A percentile compares a stretch with the other conserved stretches of the same genome.
Evolutionary conservation across 2,797 vertebrate genomes (phyloP).

Genomic region (Lates japonicus): DNA sequence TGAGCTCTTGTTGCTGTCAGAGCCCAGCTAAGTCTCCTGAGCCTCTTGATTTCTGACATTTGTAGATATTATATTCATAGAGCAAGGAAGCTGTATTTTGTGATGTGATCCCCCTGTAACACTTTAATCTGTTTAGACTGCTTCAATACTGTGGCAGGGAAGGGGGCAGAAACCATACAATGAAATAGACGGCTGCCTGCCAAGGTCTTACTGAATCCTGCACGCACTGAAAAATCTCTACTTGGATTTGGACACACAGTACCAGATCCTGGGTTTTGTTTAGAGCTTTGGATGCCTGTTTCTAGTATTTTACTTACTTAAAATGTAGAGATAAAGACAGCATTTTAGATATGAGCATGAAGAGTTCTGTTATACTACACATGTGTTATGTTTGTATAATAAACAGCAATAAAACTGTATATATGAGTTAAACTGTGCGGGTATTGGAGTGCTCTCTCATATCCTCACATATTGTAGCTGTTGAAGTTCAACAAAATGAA

Average conservation of each 20-base stretch:
- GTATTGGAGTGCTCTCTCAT: slow-evolving; percentile 2
- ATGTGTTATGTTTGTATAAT: slow-evolving; percentile 29
- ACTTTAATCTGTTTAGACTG: slow-evolving; percentile 89
- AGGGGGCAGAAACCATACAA: slow-evolving; percentile 75
- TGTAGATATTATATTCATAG: slow-evolving; percentile 86
- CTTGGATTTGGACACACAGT: slow-evolving; percentile 49
- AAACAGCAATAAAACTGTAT: slow-evolving; percentile 16
- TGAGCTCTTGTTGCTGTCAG: slow-evolving; percentile 87
- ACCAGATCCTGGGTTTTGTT: slow-evolving; percentile 43
- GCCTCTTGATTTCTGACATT: slow-evolving; percentile 87
- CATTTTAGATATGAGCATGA: slow-evolving; percentile 16
- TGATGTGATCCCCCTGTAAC: slow-evolving; percentile 86
- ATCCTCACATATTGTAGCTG: slow-evolving; percentile 1
- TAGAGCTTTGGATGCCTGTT: slow-evolving; percentile 34
- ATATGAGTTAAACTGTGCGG: not conserved
- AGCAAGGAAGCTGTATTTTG: slow-evolving; percentile 75
- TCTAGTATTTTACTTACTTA: slow-evolving; percentile 26
- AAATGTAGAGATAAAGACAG: slow-evolving; percentile 5
- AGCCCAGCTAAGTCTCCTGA: slow-evolving; percentile 84
- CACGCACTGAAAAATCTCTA: slow-evolving; percentile 42
- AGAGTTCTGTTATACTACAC: not conserved
- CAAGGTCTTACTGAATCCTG: slow-evolving; percentile 64
- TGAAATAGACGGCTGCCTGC: slow-evolving; percentile 71
- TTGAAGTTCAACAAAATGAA: slow-evolving; percentile 34
- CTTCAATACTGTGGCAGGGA: slow-evolving; percentile 77